These are phyloP conservation scores for Bursaphelenchus okinawaensis DNA, from an alignment of 2,888 invertebrate species.

Conservation along the genomic window DNA sequence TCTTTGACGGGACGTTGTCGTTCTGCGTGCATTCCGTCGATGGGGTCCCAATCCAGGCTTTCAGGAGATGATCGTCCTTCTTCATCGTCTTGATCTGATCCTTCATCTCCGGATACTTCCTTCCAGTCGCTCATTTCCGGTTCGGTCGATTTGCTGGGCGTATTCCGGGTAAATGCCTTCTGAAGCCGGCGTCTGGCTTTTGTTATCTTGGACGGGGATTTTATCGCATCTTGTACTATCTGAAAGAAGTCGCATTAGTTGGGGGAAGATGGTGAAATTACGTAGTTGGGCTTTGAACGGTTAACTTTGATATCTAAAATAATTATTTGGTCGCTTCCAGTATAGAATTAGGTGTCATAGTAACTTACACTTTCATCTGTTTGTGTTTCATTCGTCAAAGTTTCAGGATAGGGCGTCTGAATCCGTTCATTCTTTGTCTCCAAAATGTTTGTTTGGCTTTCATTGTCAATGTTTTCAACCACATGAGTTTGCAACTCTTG, in stretches of 20 bases:
- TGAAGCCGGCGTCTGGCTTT: slow-evolving; percentile 41
- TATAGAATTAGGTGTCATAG: background rate
- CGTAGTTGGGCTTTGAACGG: background rate
- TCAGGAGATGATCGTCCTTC: slow-evolving; percentile 6
- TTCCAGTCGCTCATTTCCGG: slow-evolving; percentile 44
- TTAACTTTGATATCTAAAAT: slow-evolving; percentile 2
- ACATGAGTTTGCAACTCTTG: slow-evolving; percentile 46
- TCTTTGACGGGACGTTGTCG: slow-evolving; percentile 53
- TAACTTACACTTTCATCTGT: slow-evolving; percentile 33
- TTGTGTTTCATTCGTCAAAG: slow-evolving; percentile 40
- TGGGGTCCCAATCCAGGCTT: slow-evolving; percentile 52
- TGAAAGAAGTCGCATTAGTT: too few relatives aligned
- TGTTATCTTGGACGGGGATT: slow-evolving; percentile 44
- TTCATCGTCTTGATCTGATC: background rate
- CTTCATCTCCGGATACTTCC: slow-evolving; percentile 16
- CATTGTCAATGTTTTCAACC: slow-evolving; percentile 36
- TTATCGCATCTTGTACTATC: slow-evolving; percentile 17
- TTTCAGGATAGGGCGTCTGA: slow-evolving; percentile 48
- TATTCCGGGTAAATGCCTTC: slow-evolving; percentile 29
- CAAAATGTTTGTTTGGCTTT: slow-evolving; percentile 42
- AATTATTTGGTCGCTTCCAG: background rate
- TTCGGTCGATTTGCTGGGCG: slow-evolving; percentile 14
- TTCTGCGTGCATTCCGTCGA: slow-evolving; percentile 57
- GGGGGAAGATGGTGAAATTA: slow-evolving; percentile 2
- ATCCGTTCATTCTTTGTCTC: slow-evolving; percentile 46